Percentiles rank a stretch among this genome's conserved stretches.
Evolutionary conservation across 2,888 invertebrate genomes (phyloP).

Genomic region (Ommatoiulus sabulosus): DNA sequence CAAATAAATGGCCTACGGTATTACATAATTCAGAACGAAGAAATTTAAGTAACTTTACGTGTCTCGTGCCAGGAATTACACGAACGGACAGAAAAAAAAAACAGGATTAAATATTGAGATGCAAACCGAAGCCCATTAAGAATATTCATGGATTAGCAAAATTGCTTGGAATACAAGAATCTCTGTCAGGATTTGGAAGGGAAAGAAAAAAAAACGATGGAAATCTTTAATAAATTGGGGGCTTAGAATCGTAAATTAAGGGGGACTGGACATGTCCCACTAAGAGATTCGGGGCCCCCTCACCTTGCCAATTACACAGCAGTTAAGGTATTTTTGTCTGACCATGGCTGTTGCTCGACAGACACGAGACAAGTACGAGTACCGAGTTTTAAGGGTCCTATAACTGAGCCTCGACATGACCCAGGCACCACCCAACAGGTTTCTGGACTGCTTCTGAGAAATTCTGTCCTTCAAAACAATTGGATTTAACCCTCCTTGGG

Average conservation of each 20-base stretch:
- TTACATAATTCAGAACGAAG: constrained; percentile 23
- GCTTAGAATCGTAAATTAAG: constrained; percentile 33
- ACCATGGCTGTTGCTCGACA: constrained; percentile 14
- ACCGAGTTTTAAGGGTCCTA: not conserved
- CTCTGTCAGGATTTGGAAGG: not conserved
- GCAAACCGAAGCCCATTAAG: not conserved
- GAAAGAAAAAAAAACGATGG: constrained; percentile 27
- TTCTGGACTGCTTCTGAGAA: not conserved
- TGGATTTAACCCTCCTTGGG: not conserved
- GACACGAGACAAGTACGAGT: not conserved
- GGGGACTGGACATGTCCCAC: constrained; percentile 8
- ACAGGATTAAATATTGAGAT: constrained; percentile 32
- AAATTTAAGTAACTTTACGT: constrained; percentile 33
- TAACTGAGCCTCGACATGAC: not conserved
- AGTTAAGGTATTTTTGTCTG: constrained; percentile 39
- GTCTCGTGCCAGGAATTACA: constrained; percentile 14
- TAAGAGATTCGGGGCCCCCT: constrained; percentile 21
- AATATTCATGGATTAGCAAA: constrained; percentile 30
- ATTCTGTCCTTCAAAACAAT: not conserved
- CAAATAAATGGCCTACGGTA: constrained; percentile 41
- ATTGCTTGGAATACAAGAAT: constrained; percentile 17
- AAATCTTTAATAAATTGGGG: constrained; percentile 19
- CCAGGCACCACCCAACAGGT: constrained; percentile 7
- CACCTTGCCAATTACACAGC: constrained; percentile 14
- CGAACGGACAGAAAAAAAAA: not conserved